Base-by-base conservation (phyloP, 2,888 invertebrate genomes). In the Aporophyla lueneburgensis region DNA sequence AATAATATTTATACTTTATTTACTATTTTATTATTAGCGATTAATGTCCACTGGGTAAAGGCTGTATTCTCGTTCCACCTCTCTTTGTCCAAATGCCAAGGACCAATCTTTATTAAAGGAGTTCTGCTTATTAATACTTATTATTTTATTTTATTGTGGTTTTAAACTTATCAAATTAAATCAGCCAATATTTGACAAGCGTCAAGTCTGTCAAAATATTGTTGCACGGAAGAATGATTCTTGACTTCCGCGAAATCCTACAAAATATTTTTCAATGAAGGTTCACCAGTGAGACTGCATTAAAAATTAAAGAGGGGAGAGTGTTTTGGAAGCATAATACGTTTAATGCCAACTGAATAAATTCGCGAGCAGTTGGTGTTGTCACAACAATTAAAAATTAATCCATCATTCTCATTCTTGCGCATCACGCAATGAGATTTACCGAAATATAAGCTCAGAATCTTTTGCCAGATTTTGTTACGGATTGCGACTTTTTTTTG, bases 361-460 rank as follows among this genome's bases (percentile, higher is more conserved):
- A 88, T 86, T 89, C 81, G 83, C 86, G 83, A 88, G 85, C 91
- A 91, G 87, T 91, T 91, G 91, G 87, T 84, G 88, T 85, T 91
- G 91, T 90, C 90, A 86, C 82, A 81, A 81, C 87, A 90, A 91
- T 92, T 91, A 90, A 86, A 84, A 74, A 82, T 86, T 88, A 87
- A 92, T 92, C 87, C 85, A 90, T 91, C 91, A 91, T 88, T 85
- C 76, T 74, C 61, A 67, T 84, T 84, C 54, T 71, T 72, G 71
- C 77, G 67, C 70, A 80, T 87, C 80, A 87, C 61, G 79, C 72
- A 58, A 61, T 33, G n/a, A 75, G 73, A 75, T 86, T 80, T 68
- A 71, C 63, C 53, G 83, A 80, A 84, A 80, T 77, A 78, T 81
- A 71, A 84, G 14, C 59, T 49, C 46, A 14, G 24, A 78, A 74